Evolutionary conservation across 2,888 invertebrate genomes (phyloP).

Genomic region (Galerucella calmariensis): DNA sequence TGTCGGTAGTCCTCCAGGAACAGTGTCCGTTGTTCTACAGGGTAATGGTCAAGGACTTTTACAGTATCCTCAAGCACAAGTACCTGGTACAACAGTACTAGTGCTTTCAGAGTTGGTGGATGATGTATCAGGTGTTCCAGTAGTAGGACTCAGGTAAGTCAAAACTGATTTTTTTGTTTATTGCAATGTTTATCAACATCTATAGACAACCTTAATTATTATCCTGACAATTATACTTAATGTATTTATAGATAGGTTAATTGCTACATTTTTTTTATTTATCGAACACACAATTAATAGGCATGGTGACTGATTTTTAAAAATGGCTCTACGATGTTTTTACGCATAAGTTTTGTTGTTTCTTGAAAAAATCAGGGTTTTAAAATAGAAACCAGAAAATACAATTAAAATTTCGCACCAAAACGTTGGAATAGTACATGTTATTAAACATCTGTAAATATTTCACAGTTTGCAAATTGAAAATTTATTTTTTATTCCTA

Average conservation of each 20-base stretch:
- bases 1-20: constrained; percentile 62
- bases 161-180: background rate
- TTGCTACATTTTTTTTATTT: background rate
- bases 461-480: no score
- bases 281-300: background rate
- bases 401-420: no score
- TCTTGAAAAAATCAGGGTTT: no score
- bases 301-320: no score
- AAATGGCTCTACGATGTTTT: no score
- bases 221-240: constrained; percentile 2
- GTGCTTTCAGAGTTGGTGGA: constrained; percentile 78
- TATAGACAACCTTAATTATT: background rate
- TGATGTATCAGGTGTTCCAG: constrained; percentile 75
- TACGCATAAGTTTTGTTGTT: no score
- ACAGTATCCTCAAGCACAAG: constrained; percentile 67
- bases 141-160: constrained; percentile 73
- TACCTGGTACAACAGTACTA: constrained; percentile 73
- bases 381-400: no score
- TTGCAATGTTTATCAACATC: background rate
- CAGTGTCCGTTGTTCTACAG: constrained; percentile 66
- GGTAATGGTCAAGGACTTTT: constrained; percentile 68
- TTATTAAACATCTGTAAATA: no score
- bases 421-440: no score
- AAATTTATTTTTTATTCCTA: no score
- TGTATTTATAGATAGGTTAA: background rate